These are phyloP conservation scores for Mellilla xanthometata DNA, from an alignment of 2,888 invertebrate species.

Conservation along the genomic window DNA sequence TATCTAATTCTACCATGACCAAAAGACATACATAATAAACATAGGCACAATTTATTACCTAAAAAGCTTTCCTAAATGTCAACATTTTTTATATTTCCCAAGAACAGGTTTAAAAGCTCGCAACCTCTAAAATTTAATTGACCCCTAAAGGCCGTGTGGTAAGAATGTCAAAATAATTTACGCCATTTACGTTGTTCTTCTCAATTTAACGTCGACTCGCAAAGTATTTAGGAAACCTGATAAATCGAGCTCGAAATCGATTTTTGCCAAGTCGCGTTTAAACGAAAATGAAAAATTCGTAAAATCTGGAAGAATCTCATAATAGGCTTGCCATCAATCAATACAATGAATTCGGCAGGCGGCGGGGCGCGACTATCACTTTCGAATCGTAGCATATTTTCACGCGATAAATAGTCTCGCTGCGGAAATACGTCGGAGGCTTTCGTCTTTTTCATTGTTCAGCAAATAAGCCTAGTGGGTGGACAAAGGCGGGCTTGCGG, in stretches of 20 bases:
- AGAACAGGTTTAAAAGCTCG: constrained; percentile 44
- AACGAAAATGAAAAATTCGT: constrained; percentile 70
- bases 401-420: constrained; percentile 51
- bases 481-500: constrained; percentile 80
- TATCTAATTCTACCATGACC: too few species aligned
- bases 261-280: constrained; percentile 64
- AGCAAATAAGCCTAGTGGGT: constrained; percentile 81
- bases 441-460: constrained; percentile 80
- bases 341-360: constrained; percentile 63
- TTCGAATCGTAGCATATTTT: constrained; percentile 57
- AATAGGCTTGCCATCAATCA: constrained; percentile 75
- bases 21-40: too few species aligned
- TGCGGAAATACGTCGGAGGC: constrained; percentile 62
- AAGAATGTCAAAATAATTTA: constrained; percentile 61
- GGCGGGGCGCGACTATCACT: constrained; percentile 55
- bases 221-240: constrained; percentile 68
- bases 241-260: constrained; percentile 70
- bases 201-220: constrained; percentile 58
- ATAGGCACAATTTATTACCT: neutral
- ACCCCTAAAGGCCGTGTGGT: constrained; percentile 45
- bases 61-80: constrained; percentile 41
- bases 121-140: constrained; percentile 53
- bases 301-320: constrained; percentile 67
- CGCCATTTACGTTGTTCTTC: constrained; percentile 52
- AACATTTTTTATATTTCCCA: constrained; percentile 46